Evolutionary conservation across 2,113 vertebrate species (phyloP).

Genomic region (Gobius niger): DNA sequence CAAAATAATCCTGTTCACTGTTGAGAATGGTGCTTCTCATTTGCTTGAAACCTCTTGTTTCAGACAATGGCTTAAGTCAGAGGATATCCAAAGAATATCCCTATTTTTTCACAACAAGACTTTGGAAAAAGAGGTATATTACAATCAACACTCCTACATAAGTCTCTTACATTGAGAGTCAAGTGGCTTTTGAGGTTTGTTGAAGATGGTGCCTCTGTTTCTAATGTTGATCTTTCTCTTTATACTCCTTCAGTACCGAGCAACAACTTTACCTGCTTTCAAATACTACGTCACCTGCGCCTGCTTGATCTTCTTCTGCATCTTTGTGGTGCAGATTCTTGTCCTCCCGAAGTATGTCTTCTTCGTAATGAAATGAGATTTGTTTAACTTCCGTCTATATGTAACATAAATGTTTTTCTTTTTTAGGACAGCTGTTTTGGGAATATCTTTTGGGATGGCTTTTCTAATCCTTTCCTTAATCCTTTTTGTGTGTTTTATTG

Average conservation of each 20-base stretch:
- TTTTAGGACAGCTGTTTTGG: conserved; percentile 85
- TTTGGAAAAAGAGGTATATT: conserved; percentile 92
- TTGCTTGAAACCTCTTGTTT: conserved; percentile 19
- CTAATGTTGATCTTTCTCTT: conserved; percentile 21
- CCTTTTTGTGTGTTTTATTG: conserved; percentile 92
- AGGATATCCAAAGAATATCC: conserved; percentile 97
- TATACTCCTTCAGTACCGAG: conserved; percentile 83
- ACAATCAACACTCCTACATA: neutral
- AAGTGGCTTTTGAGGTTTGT: conserved; percentile 14
- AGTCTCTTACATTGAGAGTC: neutral
- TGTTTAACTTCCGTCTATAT: neutral
- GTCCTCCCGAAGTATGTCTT: conserved; percentile 88
- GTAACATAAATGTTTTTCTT: conserved; percentile 14
- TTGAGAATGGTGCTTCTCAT: neutral
- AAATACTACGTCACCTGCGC: conserved; percentile 98
- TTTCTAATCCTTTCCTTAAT: conserved; percentile 90
- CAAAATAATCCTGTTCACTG: neutral
- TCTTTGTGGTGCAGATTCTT: conserved; percentile 94
- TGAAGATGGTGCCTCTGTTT: conserved; percentile 8
- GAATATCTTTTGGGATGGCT: conserved; percentile 89
- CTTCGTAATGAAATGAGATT: neutral
- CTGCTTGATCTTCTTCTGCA: conserved; percentile 95
- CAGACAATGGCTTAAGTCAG: conserved; percentile 98
- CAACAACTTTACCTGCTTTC: conserved; percentile 93
- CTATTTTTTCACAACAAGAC: conserved; percentile 95